Conservation (phyloP, 2,888 invertebrate species). For the Dicyrtoma fusca region DNA sequence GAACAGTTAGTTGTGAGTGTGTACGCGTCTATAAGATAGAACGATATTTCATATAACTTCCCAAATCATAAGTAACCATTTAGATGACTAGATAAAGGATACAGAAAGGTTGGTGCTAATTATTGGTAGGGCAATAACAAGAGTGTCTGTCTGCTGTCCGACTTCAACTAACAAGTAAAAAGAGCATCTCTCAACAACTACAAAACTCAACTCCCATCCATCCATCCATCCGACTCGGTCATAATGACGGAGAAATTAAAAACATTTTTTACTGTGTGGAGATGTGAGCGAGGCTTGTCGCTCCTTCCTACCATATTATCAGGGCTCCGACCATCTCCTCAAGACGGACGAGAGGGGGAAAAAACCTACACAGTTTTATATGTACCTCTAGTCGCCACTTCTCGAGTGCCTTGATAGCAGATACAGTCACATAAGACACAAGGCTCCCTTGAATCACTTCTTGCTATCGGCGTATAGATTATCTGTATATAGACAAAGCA, state of each 20-base stretch:
- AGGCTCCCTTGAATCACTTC: not conserved
- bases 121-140: slow-evolving; percentile 51
- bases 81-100: slow-evolving; percentile 1
- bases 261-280: slow-evolving; percentile 21
- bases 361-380: too few species aligned
- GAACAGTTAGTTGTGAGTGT: too few species aligned
- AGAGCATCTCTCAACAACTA: slow-evolving; percentile 31
- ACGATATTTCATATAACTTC: too few species aligned
- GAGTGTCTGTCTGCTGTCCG: slow-evolving; percentile 45
- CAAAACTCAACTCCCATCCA: slow-evolving; percentile 26
- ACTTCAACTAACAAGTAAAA: slow-evolving; percentile 30
- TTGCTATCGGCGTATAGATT: too few species aligned
- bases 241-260: slow-evolving; percentile 36
- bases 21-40: too few species aligned
- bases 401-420: too few species aligned
- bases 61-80: slow-evolving; percentile 1
- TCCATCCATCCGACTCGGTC: slow-evolving; percentile 20
- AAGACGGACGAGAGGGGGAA: too few species aligned
- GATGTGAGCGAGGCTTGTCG: too few species aligned
- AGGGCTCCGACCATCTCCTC: not conserved
- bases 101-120: slow-evolving; percentile 48
- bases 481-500: too few species aligned
- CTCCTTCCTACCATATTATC: slow-evolving; percentile 5
- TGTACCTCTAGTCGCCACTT: too few species aligned
- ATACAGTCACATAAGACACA: too few species aligned